Conservation (phyloP, 2,113 vertebrate genomes). For the Tragelaphus scriptus region DNA sequence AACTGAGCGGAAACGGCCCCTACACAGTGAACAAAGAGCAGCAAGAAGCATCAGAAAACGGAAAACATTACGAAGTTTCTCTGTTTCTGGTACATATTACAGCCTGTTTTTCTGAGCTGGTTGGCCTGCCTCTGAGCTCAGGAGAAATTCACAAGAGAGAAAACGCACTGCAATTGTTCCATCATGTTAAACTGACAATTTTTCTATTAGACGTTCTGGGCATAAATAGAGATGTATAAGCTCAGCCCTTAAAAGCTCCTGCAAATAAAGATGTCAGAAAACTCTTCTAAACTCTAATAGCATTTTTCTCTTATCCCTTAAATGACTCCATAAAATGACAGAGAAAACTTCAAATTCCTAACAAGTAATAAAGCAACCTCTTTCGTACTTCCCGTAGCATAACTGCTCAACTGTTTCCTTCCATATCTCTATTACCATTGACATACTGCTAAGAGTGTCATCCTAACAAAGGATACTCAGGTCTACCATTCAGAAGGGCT, state of each 20-base stretch:
- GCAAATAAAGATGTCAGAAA: conserved; percentile 1
- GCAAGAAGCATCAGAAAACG: not conserved
- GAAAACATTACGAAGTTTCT: not conserved
- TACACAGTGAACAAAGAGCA: not conserved
- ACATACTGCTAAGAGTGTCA: not conserved
- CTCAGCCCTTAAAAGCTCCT: not conserved
- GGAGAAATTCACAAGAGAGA: not conserved
- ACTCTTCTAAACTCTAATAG: not conserved
- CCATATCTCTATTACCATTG: not conserved
- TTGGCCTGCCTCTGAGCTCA: not conserved
- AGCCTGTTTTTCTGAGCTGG: not conserved
- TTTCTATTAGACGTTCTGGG: not conserved
- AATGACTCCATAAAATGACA: not conserved
- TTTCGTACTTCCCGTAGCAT: not conserved
- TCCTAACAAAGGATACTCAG: not conserved
- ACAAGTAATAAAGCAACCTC: not conserved
- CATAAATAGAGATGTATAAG: not conserved
- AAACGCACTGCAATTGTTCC: not conserved
- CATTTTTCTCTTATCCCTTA: not conserved
- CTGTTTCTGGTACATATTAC: not conserved
- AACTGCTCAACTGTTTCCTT: not conserved
- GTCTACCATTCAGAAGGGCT: not conserved
- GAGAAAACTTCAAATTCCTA: not conserved
- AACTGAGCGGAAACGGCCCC: not conserved
- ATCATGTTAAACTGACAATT: not conserved